Percentiles rank a stretch among this genome's conserved stretches.
phyloP scores from a whole-genome alignment of 1,140 invertebrate species.

The Solenopsis fugax region DNA sequence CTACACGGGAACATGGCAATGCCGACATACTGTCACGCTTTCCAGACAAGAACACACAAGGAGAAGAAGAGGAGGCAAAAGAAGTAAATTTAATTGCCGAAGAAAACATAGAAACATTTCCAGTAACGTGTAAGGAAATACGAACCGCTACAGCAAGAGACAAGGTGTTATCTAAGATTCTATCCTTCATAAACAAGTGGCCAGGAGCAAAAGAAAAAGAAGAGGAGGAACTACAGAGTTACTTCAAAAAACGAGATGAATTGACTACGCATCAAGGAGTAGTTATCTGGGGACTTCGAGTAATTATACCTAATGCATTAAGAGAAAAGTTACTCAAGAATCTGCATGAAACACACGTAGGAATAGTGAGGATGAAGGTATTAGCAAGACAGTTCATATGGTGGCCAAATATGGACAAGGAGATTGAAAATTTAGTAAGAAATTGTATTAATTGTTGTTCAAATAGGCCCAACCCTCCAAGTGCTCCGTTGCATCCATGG shows the following conservation, averaged over 20 bases:
- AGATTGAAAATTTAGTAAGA: not conserved
- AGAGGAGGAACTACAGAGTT: not conserved
- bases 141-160: not conserved
- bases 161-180: not conserved
- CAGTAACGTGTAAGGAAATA: not conserved
- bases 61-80: not conserved
- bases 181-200: not conserved
- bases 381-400: not conserved
- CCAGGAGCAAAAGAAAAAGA: not conserved
- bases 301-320: not conserved
- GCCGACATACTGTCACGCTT: not conserved
- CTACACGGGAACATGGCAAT: not conserved
- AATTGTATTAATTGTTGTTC: not conserved
- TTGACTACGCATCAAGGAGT: not conserved
- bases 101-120: not conserved
- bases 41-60: not conserved
- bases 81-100: not conserved
- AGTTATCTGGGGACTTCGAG: not conserved
- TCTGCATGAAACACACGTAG: not conserved
- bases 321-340: not conserved
- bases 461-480: not conserved
- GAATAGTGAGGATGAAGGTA: not conserved
- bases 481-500: not conserved
- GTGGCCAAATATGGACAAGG: not conserved
- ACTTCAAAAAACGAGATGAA: not conserved